Conservation (phyloP, 2,888 invertebrate species). For the Cheilosia vernalis region DNA sequence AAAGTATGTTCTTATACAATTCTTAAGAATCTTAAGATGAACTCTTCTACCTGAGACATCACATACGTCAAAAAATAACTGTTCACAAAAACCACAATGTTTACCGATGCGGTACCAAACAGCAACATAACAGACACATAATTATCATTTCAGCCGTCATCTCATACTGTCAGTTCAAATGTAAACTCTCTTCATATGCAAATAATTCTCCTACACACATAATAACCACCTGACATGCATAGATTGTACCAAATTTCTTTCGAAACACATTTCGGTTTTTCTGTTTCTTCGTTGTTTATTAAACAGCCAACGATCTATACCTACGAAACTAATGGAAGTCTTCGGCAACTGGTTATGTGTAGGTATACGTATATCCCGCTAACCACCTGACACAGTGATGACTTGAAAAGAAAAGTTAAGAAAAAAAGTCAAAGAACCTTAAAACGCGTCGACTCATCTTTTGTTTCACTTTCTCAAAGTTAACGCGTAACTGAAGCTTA, state of each 20-base stretch:
- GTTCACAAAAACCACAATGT: too few relatives aligned
- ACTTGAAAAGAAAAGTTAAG: background rate
- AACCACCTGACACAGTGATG: constrained; percentile 4
- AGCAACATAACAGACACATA: too few relatives aligned
- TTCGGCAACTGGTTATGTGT: background rate
- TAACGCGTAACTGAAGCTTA: background rate
- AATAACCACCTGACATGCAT: background rate
- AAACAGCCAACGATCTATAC: background rate
- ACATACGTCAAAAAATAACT: too few relatives aligned
- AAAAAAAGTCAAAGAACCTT: constrained; percentile 18
- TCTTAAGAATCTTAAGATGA: too few relatives aligned
- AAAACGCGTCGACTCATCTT: constrained; percentile 1
- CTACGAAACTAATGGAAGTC: background rate
- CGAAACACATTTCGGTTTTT: background rate
- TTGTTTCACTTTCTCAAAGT: constrained; percentile 13
- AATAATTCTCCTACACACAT: background rate
- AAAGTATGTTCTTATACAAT: too few relatives aligned
- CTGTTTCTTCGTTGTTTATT: constrained; percentile 4
- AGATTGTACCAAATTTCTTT: background rate
- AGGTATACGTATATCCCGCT: background rate
- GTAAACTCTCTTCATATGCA: too few relatives aligned
- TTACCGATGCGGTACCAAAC: too few relatives aligned
- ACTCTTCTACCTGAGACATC: too few relatives aligned
- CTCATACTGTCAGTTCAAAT: too few relatives aligned
- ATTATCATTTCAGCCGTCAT: too few relatives aligned